phyloP scores from a whole-genome alignment of 2,113 vertebrate species.

The Heloderma charlesbogerti region DNA sequence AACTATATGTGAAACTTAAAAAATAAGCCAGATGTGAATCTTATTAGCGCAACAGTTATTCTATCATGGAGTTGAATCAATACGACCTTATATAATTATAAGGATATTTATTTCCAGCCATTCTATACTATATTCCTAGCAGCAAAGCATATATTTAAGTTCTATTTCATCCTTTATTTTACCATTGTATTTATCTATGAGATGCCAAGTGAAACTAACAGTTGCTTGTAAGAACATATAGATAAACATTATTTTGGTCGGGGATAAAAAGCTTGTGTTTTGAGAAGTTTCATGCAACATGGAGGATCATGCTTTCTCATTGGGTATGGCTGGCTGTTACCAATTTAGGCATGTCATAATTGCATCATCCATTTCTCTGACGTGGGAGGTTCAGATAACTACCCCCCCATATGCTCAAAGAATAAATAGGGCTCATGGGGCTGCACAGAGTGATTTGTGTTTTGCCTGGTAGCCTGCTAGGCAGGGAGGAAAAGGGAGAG shows the following conservation, averaged over 20 bases:
- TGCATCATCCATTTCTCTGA: neutral
- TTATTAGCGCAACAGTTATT: slow-evolving; percentile 70
- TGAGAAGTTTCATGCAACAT: neutral
- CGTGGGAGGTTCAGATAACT: neutral
- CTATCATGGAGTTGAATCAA: slow-evolving; percentile 64
- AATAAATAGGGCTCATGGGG: neutral
- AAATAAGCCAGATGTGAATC: slow-evolving; percentile 64
- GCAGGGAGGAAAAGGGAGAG: neutral
- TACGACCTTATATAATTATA: slow-evolving; percentile 48
- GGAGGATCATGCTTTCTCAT: neutral
- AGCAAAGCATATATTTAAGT: slow-evolving; percentile 10
- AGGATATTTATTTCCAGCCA: slow-evolving; percentile 14
- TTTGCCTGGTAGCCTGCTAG: no score
- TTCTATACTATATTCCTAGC: neutral
- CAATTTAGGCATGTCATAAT: neutral
- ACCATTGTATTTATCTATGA: slow-evolving; percentile 32
- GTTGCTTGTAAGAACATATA: slow-evolving; percentile 36
- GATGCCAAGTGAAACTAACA: neutral
- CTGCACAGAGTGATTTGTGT: neutral
- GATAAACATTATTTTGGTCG: slow-evolving; percentile 43
- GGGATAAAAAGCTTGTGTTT: slow-evolving; percentile 33
- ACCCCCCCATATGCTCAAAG: neutral
- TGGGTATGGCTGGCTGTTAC: neutral
- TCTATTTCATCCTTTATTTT: slow-evolving; percentile 34
- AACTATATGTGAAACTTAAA: slow-evolving; percentile 60